A percentile compares a stretch with the other conserved stretches of the same genome.
Conservation (phyloP, 2,888 invertebrate species). For the Xiphydria camelus region DNA sequence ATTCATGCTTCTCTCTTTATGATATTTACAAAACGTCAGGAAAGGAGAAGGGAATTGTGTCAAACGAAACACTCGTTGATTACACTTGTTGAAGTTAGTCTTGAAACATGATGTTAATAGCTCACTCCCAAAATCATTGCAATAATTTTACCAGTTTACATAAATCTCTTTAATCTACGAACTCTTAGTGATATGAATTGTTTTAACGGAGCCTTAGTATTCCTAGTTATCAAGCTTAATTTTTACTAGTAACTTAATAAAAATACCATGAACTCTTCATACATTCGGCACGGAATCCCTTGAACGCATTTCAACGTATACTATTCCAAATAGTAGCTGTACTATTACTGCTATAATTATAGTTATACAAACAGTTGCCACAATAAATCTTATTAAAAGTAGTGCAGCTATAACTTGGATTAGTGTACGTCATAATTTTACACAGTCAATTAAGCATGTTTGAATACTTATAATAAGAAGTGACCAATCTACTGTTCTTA, state of each 20-base stretch:
- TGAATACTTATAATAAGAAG: constrained; percentile 12
- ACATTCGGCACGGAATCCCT: too few species aligned
- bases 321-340: constrained; percentile 7
- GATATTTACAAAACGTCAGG: constrained; percentile 49
- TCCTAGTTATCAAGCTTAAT: constrained; percentile 23
- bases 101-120: too few species aligned
- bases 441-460: constrained; percentile 14
- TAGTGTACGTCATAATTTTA: too few species aligned
- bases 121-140: too few species aligned
- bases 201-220: constrained; percentile 34
- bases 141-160: constrained; percentile 3
- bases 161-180: constrained; percentile 18
- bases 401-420: too few species aligned
- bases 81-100: constrained; percentile 8
- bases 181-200: constrained; percentile 46
- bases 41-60: constrained; percentile 31
- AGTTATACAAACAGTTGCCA: too few species aligned
- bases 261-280: constrained; percentile 20
- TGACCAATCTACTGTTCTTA: too few species aligned
- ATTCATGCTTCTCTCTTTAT: constrained; percentile 35
- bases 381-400: too few species aligned
- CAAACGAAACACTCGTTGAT: constrained; percentile 31
- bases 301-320: constrained; percentile 2
- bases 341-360: too few species aligned
- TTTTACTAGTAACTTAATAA: constrained; percentile 17